These are phyloP conservation scores for Pseudorhombus dupliciocellatus DNA, from an alignment of 2,113 vertebrate genomes.

Conservation along the genomic window DNA sequence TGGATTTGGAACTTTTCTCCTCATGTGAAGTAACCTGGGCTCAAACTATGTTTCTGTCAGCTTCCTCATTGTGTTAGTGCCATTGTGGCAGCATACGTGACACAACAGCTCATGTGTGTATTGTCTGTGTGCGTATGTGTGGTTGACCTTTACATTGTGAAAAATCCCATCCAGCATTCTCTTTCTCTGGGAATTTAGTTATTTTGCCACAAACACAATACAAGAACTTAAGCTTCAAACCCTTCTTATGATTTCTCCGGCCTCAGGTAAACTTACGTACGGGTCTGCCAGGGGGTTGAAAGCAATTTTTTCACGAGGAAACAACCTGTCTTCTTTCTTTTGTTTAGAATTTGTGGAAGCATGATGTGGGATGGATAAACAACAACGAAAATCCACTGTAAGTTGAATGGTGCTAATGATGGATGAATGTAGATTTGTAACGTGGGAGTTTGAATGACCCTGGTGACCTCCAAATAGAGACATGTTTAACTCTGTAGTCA, in stretches of 20 bases:
- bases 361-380: conserved; percentile 84
- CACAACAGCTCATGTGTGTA: conserved; percentile 69
- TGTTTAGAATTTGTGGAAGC: conserved; percentile 77
- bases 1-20: background rate
- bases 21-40: conserved; percentile 43
- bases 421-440: background rate
- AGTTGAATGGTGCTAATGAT: conserved; percentile 35
- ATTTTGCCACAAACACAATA: conserved; percentile 4
- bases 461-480: conserved; percentile 1
- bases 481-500: background rate
- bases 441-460: background rate
- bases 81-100: conserved; percentile 70
- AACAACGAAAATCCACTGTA: conserved; percentile 65
- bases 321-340: conserved; percentile 14
- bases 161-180: conserved; percentile 71
- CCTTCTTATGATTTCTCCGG: background rate
- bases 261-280: background rate
- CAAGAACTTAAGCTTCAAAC: no score
- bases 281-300: conserved; percentile 1
- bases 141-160: conserved; percentile 65
- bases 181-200: conserved; percentile 43
- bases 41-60: conserved; percentile 70
- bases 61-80: conserved; percentile 77
- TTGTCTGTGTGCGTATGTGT: conserved; percentile 67
- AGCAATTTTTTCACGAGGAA: background rate